Evolutionary conservation across 2,113 vertebrate genomes (phyloP).

Genomic region (Hydrolagus affinis): DNA sequence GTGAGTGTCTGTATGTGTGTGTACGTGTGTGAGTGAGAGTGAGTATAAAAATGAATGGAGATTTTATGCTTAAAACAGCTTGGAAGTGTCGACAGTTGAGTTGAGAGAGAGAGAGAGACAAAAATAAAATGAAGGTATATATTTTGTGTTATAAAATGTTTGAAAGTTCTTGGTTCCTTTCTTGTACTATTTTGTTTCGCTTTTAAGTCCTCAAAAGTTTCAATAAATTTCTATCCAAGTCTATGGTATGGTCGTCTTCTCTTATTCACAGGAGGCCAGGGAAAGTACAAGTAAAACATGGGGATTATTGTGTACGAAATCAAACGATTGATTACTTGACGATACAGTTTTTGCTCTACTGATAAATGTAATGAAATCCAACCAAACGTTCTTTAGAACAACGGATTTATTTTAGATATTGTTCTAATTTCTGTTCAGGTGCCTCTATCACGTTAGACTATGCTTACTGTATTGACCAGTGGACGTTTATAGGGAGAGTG

Average conservation of each 20-base stretch:
- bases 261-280: too few relatives aligned
- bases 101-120: constrained; percentile 33
- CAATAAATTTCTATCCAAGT: constrained; percentile 76
- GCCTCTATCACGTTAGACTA: too few relatives aligned
- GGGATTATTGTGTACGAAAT: too few relatives aligned
- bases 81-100: constrained; percentile 52
- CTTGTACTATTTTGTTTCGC: constrained; percentile 59
- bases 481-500: too few relatives aligned
- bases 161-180: constrained; percentile 58
- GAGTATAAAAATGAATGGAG: constrained; percentile 37
- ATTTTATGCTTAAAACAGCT: constrained; percentile 56
- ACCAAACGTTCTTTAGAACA: too few relatives aligned
- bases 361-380: too few relatives aligned
- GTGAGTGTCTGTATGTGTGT: background rate
- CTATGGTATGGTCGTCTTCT: background rate
- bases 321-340: too few relatives aligned
- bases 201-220: constrained; percentile 78
- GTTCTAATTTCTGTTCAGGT: too few relatives aligned
- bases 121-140: constrained; percentile 69
- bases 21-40: background rate
- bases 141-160: constrained; percentile 78
- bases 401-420: too few relatives aligned
- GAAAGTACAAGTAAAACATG: too few relatives aligned
- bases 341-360: too few relatives aligned
- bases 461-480: too few relatives aligned